A percentile compares a stretch with the other conserved stretches of the same genome.
Evolutionary conservation across 2,797 vertebrate species (phyloP).

Genomic region (Paramormyrops hopkinsi): DNA sequence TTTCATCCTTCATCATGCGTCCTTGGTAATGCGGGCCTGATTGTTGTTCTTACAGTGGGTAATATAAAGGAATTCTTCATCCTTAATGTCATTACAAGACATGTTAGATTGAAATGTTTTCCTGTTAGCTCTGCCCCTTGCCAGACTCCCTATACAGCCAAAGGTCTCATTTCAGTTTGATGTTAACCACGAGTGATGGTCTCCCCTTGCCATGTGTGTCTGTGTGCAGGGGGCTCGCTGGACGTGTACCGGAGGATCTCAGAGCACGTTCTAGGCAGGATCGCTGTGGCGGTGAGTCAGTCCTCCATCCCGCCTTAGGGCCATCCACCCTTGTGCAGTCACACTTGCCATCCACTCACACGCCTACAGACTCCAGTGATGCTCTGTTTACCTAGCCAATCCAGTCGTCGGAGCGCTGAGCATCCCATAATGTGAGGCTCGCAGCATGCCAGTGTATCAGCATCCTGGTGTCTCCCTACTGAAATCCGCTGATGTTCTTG

Average conservation of each 20-base stretch:
- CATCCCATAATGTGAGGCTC: background rate
- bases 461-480: background rate
- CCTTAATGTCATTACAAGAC: background rate
- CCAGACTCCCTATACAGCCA: background rate
- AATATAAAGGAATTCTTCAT: background rate
- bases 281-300: slow-evolving; percentile 88
- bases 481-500: background rate
- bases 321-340: background rate
- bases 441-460: background rate
- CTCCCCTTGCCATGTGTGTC: background rate
- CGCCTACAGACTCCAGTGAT: background rate
- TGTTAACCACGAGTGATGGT: background rate
- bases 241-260: slow-evolving; percentile 93
- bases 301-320: background rate
- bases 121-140: background rate
- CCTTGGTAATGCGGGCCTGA: background rate
- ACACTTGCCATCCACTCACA: background rate
- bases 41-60: background rate
- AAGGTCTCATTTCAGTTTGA: background rate
- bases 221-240: slow-evolving; percentile 80
- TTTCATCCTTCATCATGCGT: background rate
- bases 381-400: slow-evolving; percentile 35
- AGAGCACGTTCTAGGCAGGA: slow-evolving; percentile 88
- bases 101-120: background rate
- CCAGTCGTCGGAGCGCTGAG: background rate